phyloP scores from a whole-genome alignment of 92 coral and sea anemone genomes.

The Palythoa grandis region DNA sequence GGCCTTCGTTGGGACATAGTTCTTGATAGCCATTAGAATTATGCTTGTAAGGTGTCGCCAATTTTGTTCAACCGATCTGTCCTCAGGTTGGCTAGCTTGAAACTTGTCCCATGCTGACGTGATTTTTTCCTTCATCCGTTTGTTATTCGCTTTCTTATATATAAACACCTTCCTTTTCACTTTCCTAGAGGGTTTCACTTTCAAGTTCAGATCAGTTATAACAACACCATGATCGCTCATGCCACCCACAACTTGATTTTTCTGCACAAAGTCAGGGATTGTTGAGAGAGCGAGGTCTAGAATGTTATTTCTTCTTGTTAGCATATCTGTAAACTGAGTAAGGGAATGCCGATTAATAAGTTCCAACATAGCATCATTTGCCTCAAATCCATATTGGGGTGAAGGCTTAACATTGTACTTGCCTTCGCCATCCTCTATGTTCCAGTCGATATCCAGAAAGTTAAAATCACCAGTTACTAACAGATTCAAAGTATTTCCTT shows the following conservation, averaged over 20 bases:
- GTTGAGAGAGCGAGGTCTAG: not conserved
- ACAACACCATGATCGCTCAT: conserved; percentile 9
- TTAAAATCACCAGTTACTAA: too few species aligned
- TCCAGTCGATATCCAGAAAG: too few species aligned
- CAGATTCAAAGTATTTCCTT: too few species aligned
- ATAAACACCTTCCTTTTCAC: not conserved
- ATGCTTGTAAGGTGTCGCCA: too few species aligned
- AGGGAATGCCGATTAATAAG: conserved; percentile 5
- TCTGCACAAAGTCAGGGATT: conserved; percentile 2
- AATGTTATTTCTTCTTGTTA: conserved; percentile 11
- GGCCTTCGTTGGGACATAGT: too few species aligned
- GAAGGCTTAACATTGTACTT: too few species aligned
- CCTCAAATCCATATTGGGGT: too few species aligned
- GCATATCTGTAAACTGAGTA: conserved; percentile 5
- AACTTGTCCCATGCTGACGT: conserved; percentile 26
- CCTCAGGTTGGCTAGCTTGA: conserved; percentile 28
- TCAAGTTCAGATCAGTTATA: too few species aligned
- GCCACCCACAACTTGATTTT: not conserved
- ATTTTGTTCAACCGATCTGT: conserved; percentile 48
- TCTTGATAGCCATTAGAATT: too few species aligned
- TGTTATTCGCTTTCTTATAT: conserved; percentile 6
- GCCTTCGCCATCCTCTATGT: too few species aligned
- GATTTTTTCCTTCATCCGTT: not conserved
- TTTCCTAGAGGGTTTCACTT: not conserved
- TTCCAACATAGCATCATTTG: not conserved